phyloP scores from a whole-genome alignment of 2,113 vertebrate genomes.

The Symphodus melops region DNA sequence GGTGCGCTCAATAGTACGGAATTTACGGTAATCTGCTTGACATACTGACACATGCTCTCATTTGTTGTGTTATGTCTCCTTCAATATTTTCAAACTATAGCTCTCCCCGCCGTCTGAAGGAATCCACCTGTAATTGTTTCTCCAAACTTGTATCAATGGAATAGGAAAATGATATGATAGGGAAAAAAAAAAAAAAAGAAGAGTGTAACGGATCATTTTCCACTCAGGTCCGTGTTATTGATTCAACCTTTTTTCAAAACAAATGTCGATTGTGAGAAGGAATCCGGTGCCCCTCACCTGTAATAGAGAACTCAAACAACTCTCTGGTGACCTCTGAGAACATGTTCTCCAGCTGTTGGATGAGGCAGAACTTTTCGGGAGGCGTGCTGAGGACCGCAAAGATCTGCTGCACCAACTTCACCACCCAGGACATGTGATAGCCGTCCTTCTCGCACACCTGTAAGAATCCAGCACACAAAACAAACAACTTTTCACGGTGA shows the following conservation, averaged over 20 bases:
- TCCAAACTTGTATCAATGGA: no score
- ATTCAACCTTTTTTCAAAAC: background rate
- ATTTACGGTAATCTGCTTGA: no score
- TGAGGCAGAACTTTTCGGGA: conserved; percentile 83
- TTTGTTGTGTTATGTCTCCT: no score
- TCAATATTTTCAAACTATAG: no score
- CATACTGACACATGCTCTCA: no score
- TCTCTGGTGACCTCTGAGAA: conserved; percentile 87
- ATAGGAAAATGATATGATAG: no score
- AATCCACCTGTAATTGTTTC: no score
- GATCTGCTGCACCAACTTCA: conserved; percentile 89
- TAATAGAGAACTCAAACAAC: conserved; percentile 79
- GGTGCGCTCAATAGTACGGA: no score
- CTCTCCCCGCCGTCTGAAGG: no score
- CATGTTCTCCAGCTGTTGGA: conserved; percentile 86
- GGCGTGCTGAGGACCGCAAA: conserved; percentile 81
- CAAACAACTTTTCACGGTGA: background rate
- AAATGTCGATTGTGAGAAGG: background rate
- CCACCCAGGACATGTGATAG: conserved; percentile 91
- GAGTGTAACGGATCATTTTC: background rate
- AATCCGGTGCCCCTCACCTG: conserved; percentile 73
- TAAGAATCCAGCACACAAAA: background rate
- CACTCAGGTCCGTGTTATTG: background rate
- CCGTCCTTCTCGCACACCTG: conserved; percentile 94
- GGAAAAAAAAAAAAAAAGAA: no score